A percentile compares a stretch with the other conserved stretches of the same genome.
These are phyloP conservation scores for Malaclemys terrapin DNA, from an alignment of 2,113 vertebrate genomes.

Conservation along the genomic window DNA sequence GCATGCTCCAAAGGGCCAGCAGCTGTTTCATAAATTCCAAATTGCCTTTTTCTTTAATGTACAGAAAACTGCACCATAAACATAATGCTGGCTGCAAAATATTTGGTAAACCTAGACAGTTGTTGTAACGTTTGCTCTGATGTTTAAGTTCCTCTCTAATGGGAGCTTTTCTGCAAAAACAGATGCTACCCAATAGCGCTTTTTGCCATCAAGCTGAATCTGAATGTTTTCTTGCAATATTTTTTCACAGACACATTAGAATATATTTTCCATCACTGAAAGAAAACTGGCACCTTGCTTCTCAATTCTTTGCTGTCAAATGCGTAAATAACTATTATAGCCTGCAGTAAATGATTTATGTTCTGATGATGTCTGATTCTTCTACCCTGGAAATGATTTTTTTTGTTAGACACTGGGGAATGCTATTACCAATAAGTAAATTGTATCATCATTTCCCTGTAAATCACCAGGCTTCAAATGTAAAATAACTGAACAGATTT, in stretches of 20 bases:
- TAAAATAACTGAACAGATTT: slow-evolving; percentile 41
- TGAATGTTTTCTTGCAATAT: slow-evolving; percentile 43
- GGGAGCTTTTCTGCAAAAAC: slow-evolving; percentile 34
- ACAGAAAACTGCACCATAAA: slow-evolving; percentile 53
- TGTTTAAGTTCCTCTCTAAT: slow-evolving; percentile 56
- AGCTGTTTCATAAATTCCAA: slow-evolving; percentile 66
- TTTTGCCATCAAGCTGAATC: slow-evolving; percentile 58
- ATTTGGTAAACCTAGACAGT: slow-evolving; percentile 57
- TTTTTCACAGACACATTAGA: slow-evolving; percentile 60
- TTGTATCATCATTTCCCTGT: slow-evolving; percentile 49
- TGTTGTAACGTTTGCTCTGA: slow-evolving; percentile 41
- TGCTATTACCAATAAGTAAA: slow-evolving; percentile 61
- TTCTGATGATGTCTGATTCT: slow-evolving; percentile 52
- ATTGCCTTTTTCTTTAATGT: slow-evolving; percentile 60
- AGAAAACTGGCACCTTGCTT: slow-evolving; percentile 59
- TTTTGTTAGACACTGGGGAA: slow-evolving; percentile 58
- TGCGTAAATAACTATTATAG: slow-evolving; percentile 63
- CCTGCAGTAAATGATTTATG: slow-evolving; percentile 38
- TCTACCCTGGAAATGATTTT: slow-evolving; percentile 57
- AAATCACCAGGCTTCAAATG: neutral
- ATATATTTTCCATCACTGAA: slow-evolving; percentile 45
- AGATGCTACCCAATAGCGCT: slow-evolving; percentile 34
- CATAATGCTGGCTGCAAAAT: slow-evolving; percentile 60
- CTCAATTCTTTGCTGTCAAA: slow-evolving; percentile 56
- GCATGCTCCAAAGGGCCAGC: slow-evolving; percentile 54